Conservation (phyloP, 2,113 vertebrate species). For the Pterophyllum scalare region DNA sequence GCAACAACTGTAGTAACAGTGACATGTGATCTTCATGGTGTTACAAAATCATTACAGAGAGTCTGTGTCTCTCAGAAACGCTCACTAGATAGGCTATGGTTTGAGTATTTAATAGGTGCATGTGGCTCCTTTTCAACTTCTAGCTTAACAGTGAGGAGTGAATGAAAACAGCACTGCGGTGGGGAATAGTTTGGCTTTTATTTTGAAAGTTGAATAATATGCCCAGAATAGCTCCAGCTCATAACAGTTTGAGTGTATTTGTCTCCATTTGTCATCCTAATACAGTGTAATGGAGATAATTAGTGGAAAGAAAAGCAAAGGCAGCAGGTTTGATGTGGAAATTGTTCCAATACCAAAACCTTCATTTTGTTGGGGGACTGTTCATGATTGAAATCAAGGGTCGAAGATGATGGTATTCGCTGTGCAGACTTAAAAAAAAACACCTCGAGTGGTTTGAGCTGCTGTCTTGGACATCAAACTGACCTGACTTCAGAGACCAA, state of each 20-base stretch:
- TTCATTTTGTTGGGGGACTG: not conserved
- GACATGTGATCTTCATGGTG: constrained; percentile 29
- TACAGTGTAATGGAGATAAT: constrained; percentile 9
- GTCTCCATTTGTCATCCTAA: constrained; percentile 27
- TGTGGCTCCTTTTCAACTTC: not conserved
- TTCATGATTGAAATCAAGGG: not conserved
- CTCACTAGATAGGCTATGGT: not conserved
- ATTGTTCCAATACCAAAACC: not conserved
- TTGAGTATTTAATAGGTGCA: not conserved
- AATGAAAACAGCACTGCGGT: not conserved
- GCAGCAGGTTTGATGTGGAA: constrained; percentile 24
- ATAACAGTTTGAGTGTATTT: not conserved
- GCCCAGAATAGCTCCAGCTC: not conserved
- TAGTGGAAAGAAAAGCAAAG: constrained; percentile 13
- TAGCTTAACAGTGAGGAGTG: not conserved
- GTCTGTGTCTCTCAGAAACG: not conserved
- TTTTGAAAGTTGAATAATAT: not conserved
- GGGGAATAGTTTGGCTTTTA: not conserved
- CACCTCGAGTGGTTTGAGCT: not conserved
- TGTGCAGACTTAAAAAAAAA: not conserved
- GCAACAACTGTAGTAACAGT: constrained; percentile 54
- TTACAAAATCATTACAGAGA: constrained; percentile 14
- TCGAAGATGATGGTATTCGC: not conserved
- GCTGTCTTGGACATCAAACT: not conserved
- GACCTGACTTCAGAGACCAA: not conserved